Evolutionary conservation across 2,113 vertebrate species (phyloP), one percentile per base, ranked within the genome.

Genomic region (Indicator maculatus): DNA sequence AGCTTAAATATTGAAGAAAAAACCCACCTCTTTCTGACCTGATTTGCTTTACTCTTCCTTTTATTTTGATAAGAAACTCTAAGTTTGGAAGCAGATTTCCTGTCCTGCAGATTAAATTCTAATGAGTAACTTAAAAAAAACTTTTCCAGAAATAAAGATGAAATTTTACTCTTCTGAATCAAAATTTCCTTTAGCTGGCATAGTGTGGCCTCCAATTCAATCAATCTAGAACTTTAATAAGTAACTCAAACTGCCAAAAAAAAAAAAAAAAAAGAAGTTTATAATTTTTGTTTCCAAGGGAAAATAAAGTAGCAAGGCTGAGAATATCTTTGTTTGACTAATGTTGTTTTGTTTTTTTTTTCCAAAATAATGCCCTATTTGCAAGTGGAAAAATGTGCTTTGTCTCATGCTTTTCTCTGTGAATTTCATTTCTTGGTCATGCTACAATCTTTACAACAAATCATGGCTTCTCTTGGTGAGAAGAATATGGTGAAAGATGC

Each of bases 21-120:
- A 0, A 63, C 3, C 0, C 0, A 2, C 13, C 2, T 60, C 9
- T 69, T 86, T 88, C 27, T 70, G 17, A n/a, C 12, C 18, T 75
- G 81, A 31, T 18, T 71, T 80, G 19, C 30, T 83, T 93, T 87
- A 12, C 4, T 88, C 31, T 20, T 56, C 15, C 36, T 93, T 81
- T 82, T 65, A 70, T 81, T 86, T 90, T 81, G 12, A 79, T 58
- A 82, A 88, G 86, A 79, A 83, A 74, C 50, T 53, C 21, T 53
- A 50, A 38, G 15, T 63, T 79, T 87, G 87, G 59, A 90, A 80
- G 36, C 14, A 55, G 9, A 63, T 76, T 89, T 95, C 28, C 36
- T 85, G 28, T 41, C 3, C 12, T 1, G 0, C 1, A 19, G 36
- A 66, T 85, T 59, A 76, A 76, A 76, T 94, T 87, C 19, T 82